These are phyloP conservation scores for Melolontha melolontha DNA, from an alignment of 2,888 invertebrate species.

Conservation along the genomic window DNA sequence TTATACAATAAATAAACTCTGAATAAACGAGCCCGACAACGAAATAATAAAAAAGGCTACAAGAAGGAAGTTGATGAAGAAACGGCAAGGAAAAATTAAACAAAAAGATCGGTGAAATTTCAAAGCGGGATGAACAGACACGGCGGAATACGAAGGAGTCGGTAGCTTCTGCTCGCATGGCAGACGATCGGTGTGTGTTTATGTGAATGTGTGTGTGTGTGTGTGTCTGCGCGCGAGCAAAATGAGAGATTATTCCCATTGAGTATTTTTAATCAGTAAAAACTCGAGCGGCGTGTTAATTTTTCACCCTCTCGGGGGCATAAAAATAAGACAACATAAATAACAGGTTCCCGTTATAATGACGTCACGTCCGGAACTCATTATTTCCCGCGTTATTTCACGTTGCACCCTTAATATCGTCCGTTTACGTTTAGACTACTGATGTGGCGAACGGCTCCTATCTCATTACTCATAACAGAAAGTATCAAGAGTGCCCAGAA, in stretches of 20 bases:
- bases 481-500: constrained; percentile 35
- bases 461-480: constrained; percentile 45
- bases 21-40: constrained; percentile 13
- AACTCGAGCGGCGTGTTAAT: constrained; percentile 62
- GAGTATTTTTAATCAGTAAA: constrained; percentile 56
- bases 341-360: constrained; percentile 67
- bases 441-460: constrained; percentile 52
- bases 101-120: constrained; percentile 10
- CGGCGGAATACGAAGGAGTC: no score
- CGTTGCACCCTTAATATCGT: constrained; percentile 66
- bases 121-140: constrained; percentile 1
- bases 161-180: no score
- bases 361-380: constrained; percentile 68
- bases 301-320: constrained; percentile 62
- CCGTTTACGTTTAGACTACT: constrained; percentile 61
- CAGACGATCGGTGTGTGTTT: no score
- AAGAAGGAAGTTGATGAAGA: constrained; percentile 4
- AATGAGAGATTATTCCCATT: constrained; percentile 57
- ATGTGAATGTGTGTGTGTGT: neutral
- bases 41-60: constrained; percentile 1
- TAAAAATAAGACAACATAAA: constrained; percentile 66
- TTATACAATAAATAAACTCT: constrained; percentile 25
- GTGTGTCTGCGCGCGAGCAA: neutral
- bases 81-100: neutral
- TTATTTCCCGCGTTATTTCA: constrained; percentile 66